phyloP scores from a whole-genome alignment of 2,888 invertebrate species.

The Digitonthophagus gazella region DNA sequence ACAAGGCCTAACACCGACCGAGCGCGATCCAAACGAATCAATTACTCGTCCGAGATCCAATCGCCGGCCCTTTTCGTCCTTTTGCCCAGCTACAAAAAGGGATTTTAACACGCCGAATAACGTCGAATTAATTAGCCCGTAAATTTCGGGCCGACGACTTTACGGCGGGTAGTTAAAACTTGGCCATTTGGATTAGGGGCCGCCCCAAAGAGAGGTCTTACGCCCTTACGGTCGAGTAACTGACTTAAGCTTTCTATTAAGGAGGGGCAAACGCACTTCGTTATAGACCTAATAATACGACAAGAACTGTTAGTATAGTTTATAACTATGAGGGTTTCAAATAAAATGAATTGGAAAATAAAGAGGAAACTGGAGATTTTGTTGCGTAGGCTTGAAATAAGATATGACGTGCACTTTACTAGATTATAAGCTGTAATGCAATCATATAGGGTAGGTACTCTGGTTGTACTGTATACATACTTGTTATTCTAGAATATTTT shows the following conservation, averaged over 20 bases:
- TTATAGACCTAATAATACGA: not conserved
- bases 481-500: no score
- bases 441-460: not conserved
- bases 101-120: not conserved
- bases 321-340: not conserved
- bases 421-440: no score
- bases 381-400: not conserved
- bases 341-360: not conserved
- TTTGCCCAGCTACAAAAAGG: not conserved
- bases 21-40: not conserved
- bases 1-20: not conserved
- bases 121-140: not conserved
- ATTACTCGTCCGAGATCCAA: not conserved
- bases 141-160: not conserved
- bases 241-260: not conserved
- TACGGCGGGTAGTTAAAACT: not conserved
- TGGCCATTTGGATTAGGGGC: not conserved
- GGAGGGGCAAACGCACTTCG: not conserved
- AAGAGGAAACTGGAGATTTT: not conserved
- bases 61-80: not conserved
- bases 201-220: not conserved
- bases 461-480: not conserved
- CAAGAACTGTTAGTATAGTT: not conserved
- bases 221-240: not conserved
- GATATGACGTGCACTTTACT: not conserved